These are phyloP conservation scores for Plumapathes pennacea DNA, from an alignment of 92 coral and sea anemone species.

Conservation along the genomic window DNA sequence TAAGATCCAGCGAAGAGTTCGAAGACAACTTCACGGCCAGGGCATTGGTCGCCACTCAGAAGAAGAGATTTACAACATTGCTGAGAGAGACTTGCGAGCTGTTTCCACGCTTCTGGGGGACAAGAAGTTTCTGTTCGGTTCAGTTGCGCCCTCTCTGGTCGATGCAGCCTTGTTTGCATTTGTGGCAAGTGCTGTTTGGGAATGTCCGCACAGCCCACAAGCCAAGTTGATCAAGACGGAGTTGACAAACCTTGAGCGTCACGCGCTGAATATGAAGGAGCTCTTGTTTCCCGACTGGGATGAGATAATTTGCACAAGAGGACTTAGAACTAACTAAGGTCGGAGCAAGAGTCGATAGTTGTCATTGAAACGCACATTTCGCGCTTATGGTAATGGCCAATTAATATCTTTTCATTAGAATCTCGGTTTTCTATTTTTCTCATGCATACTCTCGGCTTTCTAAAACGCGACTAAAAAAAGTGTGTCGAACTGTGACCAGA, in stretches of 20 bases:
- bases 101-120: conserved; percentile 69
- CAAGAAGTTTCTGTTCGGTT: conserved; percentile 79
- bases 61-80: conserved; percentile 73
- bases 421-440: too few species aligned
- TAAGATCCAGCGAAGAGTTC: conserved; percentile 44
- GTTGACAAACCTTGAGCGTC: conserved; percentile 63
- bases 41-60: conserved; percentile 89
- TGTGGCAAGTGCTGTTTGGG: conserved; percentile 61
- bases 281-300: conserved; percentile 77
- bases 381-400: too few species aligned
- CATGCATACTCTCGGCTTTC: too few species aligned
- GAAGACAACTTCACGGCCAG: conserved; percentile 57
- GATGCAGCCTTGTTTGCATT: conserved; percentile 76
- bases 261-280: conserved; percentile 70
- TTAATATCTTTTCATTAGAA: too few species aligned
- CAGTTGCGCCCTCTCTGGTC: conserved; percentile 67
- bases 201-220: conserved; percentile 61
- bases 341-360: too few species aligned
- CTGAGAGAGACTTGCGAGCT: conserved; percentile 76
- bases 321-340: too few species aligned
- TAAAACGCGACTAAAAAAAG: too few species aligned
- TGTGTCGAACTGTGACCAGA: too few species aligned
- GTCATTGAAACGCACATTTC: too few species aligned
- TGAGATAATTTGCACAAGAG: conserved; percentile 47
- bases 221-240: conserved; percentile 49